Percentiles rank a stretch among this genome's conserved stretches.
phyloP scores from a whole-genome alignment of 2,797 vertebrate species.

The Salmo trutta region DNA sequence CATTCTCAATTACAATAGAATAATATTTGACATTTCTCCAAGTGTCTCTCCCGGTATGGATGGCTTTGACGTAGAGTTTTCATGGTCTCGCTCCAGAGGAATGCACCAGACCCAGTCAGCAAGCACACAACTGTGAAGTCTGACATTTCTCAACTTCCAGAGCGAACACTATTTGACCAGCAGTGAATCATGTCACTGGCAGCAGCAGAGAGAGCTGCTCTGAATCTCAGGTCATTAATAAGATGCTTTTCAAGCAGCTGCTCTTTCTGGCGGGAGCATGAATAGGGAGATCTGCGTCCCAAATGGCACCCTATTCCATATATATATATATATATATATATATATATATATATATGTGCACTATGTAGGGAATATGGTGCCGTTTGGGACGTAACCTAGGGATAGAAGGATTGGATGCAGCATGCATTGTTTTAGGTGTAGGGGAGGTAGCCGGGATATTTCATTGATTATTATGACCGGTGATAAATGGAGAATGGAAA shows the following conservation, averaged over 20 bases:
- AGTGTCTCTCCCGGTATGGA: neutral
- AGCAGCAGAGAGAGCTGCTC: neutral
- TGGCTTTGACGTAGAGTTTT: conserved; percentile 6
- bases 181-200: conserved; percentile 48
- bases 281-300: neutral
- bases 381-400: neutral
- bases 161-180: conserved; percentile 49
- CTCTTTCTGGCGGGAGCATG: conserved; percentile 8
- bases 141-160: conserved; percentile 63
- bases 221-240: conserved; percentile 36
- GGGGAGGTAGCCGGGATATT: neutral
- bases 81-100: conserved; percentile 4
- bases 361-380: neutral
- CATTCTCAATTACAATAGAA: neutral
- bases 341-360: too few relatives aligned
- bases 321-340: too few relatives aligned
- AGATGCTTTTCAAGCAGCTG: conserved; percentile 9
- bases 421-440: conserved; percentile 14
- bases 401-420: neutral
- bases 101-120: conserved; percentile 36
- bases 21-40: neutral
- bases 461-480: conserved; percentile 12
- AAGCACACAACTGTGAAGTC: conserved; percentile 58
- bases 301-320: neutral
- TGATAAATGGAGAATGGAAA: conserved; percentile 21